Base-by-base conservation (phyloP, 2,797 vertebrate genomes). In the Saxicola maurus region DNA sequence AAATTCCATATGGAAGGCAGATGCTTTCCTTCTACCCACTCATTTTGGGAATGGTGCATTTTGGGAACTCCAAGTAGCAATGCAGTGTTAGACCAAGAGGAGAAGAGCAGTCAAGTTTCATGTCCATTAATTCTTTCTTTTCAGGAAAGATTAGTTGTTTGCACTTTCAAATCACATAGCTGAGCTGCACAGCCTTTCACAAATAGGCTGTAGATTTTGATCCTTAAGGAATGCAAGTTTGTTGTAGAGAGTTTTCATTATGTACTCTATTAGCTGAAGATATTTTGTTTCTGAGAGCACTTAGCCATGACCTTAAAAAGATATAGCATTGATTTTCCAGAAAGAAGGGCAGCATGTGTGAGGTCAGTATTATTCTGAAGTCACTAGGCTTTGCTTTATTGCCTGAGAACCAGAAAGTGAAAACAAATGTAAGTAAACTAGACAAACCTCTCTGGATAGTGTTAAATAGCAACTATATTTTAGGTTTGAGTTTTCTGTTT, bases 1-100 rank as follows among this genome's bases (percentile, higher is more conserved):
- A 81, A 49, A 73, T 82, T 61, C 85, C 74, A 65, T 92, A 64
- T 93, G 89, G 85, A 83, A 90, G n/a, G 43, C 89, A 91, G 85
- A 91, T 87, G 92, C 60, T 91, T 81, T 91, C 51, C 52, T 81
- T 91, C 71, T 66, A n/a, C 82, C 61, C 73, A 64, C 73, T 72
- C 64, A 7, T 85, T 4, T 62, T 68, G 16, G 38, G 38, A 91
- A 81, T 56, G 79, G 82, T 53, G 48, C 38, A 13, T 62, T 62
- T 62, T 35, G 59, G 73, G 25, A 62, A 11, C 37, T 80, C 62
- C 56, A 60, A 46, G 45, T 33, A 64, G 37, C 76, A 90, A 23
- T 4, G 0, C 30, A 49, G 1, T 78, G 19, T 61, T 82, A 72
- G 20, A 89, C 48, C 28, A 64, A 67, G 55, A 83, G 14, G 31